Evolutionary conservation across 1,140 invertebrate species (phyloP), one percentile per base, ranked within the genome.

Genomic region (Parapsyche elsis): DNA sequence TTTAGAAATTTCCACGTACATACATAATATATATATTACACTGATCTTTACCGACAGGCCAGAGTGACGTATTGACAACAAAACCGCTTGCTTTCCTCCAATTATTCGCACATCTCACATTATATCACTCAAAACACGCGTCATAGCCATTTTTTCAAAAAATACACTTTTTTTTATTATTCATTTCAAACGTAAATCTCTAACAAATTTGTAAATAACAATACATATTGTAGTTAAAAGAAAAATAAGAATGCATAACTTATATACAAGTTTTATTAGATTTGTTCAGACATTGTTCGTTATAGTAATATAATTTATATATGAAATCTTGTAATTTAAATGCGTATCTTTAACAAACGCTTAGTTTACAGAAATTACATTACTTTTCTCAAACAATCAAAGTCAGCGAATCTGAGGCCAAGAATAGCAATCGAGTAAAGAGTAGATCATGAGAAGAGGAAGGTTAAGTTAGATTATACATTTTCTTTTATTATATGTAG

Each of bases 191-290:
- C 21, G 16, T 19, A 61, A 38, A 30, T 71, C 67, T 23, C 71
- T 73, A 73, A 73, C 46, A 67, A 67, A 67, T 67, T 67, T 67
- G 64, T 67, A 73, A 46, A 73, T 73, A 73, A 73, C 71, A 73
- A 73, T 73, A 73, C 19, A 46, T n/a, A 67, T 67, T 7, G 21
- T 67, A 67, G 19, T 67, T 16, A 67, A 16, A 59, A 26, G 45
- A 46, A 73, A 73, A n/a, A 46, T 9, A 73, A 73, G 16, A 73
- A 73, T 73, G 16, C 71, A 16, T 46, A 73, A 45, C 16, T 9
- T 73, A 73, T 73, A 73, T 73, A 73, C 71, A 73, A 67, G 19
- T 67, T 67, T 16, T 71, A 71, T 30, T 46, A 67, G 71, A 46
- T 73, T 67, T 67, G 38, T 38, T 23, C 38, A 73, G 71, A 45